These are phyloP conservation scores for Oligia strigilis DNA, from an alignment of 2,888 invertebrate species.

Conservation along the genomic window DNA sequence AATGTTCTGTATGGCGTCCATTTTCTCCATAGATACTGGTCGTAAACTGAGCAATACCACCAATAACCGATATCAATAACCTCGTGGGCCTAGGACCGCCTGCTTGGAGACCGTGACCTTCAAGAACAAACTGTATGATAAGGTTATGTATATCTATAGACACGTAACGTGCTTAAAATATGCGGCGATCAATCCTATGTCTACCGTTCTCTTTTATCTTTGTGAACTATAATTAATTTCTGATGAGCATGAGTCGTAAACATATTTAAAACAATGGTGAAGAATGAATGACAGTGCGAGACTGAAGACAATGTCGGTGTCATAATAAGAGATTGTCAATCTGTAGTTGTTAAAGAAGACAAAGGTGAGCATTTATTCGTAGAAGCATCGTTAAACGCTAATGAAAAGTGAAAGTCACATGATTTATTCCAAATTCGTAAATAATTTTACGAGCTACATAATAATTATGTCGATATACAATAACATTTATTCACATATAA, in stretches of 20 bases:
- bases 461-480: slow-evolving; percentile 10
- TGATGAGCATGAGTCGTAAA: slow-evolving; percentile 2
- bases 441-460: neutral
- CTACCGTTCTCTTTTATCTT: slow-evolving; percentile 18
- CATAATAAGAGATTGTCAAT: neutral
- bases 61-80: slow-evolving; percentile 17
- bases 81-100: slow-evolving; percentile 42
- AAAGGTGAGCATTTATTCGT: neutral
- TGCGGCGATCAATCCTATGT: neutral
- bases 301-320: neutral
- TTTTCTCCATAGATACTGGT: slow-evolving; percentile 27
- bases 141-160: slow-evolving; percentile 11
- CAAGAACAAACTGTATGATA: slow-evolving; percentile 34
- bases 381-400: neutral
- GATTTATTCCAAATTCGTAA: slow-evolving; percentile 12
- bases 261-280: slow-evolving; percentile 15
- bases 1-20: slow-evolving; percentile 26
- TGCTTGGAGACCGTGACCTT: slow-evolving; percentile 51
- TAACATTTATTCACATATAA: slow-evolving; percentile 16
- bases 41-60: slow-evolving; percentile 29
- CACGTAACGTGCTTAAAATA: slow-evolving; percentile 29
- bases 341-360: neutral
- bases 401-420: slow-evolving; percentile 6
- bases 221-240: slow-evolving; percentile 1
- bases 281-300: neutral